These are phyloP conservation scores for Drosophila hydei DNA, from an alignment of 1,140 invertebrate species.

Conservation along the genomic window DNA sequence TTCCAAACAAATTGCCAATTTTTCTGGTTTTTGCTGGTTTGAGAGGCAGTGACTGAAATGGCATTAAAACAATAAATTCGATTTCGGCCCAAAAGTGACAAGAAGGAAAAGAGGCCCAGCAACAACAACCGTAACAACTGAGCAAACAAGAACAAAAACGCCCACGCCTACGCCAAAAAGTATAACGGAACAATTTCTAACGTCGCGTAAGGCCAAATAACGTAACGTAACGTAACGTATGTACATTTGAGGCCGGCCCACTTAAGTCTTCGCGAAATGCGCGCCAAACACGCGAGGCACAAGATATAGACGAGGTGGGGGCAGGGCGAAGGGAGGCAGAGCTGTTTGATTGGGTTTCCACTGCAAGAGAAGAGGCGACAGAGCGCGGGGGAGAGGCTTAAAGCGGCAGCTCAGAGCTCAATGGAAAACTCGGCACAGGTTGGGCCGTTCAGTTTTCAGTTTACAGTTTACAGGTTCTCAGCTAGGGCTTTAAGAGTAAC, in stretches of 20 bases:
- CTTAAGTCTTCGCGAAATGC: conserved; percentile 72
- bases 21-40: conserved; percentile 5
- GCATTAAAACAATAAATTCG: conserved; percentile 82
- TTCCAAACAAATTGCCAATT: conserved; percentile 81
- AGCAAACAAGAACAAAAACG: conserved; percentile 30
- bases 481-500: conserved; percentile 36
- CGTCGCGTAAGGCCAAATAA: conserved; percentile 3
- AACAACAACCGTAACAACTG: conserved; percentile 36
- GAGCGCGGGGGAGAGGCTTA: not conserved
- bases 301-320: conserved; percentile 5
- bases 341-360: conserved; percentile 3
- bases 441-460: not conserved
- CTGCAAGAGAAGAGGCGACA: not conserved
- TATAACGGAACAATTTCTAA: conserved; percentile 48
- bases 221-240: conserved; percentile 42
- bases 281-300: conserved; percentile 66
- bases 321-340: not conserved
- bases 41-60: conserved; percentile 64
- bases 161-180: conserved; percentile 64
- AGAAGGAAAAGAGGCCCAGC: conserved; percentile 16
- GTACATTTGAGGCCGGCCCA: conserved; percentile 63
- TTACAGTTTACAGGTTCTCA: conserved; percentile 7
- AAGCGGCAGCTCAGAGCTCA: not conserved
- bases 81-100: conserved; percentile 59
- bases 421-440: conserved; percentile 37